Evolutionary conservation across 2,888 invertebrate genomes (phyloP).

Genomic region (Trissolcus japonicus): DNA sequence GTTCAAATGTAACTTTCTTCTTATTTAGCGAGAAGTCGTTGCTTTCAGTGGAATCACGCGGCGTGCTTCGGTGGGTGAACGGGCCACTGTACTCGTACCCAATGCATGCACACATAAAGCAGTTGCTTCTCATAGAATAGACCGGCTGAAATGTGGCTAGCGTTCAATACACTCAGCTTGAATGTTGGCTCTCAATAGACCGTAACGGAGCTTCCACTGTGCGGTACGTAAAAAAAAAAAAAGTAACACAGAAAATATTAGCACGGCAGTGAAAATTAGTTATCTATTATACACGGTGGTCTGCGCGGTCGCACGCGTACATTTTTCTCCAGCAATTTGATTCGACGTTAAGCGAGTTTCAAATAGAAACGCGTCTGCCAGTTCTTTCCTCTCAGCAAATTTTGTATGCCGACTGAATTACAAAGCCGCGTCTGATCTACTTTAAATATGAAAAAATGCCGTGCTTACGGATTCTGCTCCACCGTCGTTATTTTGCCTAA

Average conservation of each 20-base stretch:
- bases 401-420: slow-evolving; percentile 51
- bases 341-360: slow-evolving; percentile 55
- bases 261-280: slow-evolving; percentile 48
- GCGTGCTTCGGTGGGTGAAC: slow-evolving; percentile 30
- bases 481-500: slow-evolving; percentile 36
- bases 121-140: slow-evolving; percentile 47
- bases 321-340: slow-evolving; percentile 30
- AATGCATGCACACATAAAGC: slow-evolving; percentile 43
- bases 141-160: slow-evolving; percentile 62
- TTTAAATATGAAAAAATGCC: slow-evolving; percentile 53
- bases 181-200: slow-evolving; percentile 66
- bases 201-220: slow-evolving; percentile 53
- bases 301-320: slow-evolving; percentile 12
- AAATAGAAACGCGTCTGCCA: slow-evolving; percentile 50
- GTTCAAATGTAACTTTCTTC: slow-evolving; percentile 32
- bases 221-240: slow-evolving; percentile 22
- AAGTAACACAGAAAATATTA: slow-evolving; percentile 17
- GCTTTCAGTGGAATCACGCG: slow-evolving; percentile 29
- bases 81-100: slow-evolving; percentile 15
- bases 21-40: slow-evolving; percentile 40
- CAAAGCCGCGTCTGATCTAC: slow-evolving; percentile 54
- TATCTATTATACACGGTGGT: slow-evolving; percentile 40
- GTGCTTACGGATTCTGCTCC: slow-evolving; percentile 41
- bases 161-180: slow-evolving; percentile 66
- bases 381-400: slow-evolving; percentile 48